Evolutionary conservation across 1,140 invertebrate species (phyloP).

Genomic region (Lucilia sericata): DNA sequence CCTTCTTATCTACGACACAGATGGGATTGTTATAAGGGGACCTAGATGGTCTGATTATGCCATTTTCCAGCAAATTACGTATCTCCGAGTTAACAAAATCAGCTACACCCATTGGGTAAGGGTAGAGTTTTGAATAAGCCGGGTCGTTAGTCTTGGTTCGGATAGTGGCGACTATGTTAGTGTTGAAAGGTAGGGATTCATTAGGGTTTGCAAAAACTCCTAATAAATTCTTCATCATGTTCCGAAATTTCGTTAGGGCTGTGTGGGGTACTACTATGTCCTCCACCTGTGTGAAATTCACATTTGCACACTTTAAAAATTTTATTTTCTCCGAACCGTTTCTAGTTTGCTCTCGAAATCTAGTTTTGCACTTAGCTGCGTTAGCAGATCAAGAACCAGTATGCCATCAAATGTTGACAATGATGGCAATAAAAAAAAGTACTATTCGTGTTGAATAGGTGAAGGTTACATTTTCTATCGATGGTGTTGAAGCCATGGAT

Average conservation of each 20-base stretch:
- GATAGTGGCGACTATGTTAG: no score
- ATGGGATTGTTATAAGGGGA: conserved; percentile 48
- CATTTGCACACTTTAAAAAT: not conserved
- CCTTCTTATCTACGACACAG: conserved; percentile 38
- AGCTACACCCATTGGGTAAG: no score
- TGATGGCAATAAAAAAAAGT: conserved; percentile 20
- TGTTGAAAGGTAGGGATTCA: no score
- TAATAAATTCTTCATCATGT: no score
- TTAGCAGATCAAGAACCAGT: conserved; percentile 45
- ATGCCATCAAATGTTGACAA: conserved; percentile 44
- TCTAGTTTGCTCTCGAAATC: conserved; percentile 35
- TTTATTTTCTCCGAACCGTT: not conserved
- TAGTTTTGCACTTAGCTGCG: conserved; percentile 3
- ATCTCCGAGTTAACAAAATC: conserved; percentile 45
- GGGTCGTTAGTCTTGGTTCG: no score
- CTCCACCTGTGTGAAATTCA: conserved; percentile 14
- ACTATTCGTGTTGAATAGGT: conserved; percentile 11
- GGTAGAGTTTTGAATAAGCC: no score
- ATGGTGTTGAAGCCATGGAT: conserved; percentile 35
- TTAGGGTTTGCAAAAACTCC: no score
- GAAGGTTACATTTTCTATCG: not conserved
- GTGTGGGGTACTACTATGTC: no score
- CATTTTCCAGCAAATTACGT: conserved; percentile 41
- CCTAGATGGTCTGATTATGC: conserved; percentile 40
- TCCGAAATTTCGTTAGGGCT: no score